These are phyloP conservation scores for Myotis myotis DNA, from an alignment of 2,797 vertebrate species.

Conservation along the genomic window DNA sequence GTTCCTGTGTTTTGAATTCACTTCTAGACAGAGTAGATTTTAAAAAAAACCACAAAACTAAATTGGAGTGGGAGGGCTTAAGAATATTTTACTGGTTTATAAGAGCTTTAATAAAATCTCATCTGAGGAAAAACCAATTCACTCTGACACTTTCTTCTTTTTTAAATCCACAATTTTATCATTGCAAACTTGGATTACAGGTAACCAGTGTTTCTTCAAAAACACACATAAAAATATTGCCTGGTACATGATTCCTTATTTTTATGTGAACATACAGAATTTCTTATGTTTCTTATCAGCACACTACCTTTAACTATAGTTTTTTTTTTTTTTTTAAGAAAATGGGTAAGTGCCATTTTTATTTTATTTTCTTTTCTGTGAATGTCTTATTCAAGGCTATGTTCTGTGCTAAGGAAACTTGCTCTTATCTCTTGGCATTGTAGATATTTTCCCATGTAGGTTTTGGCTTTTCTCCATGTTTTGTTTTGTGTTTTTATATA, in stretches of 20 bases:
- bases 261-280: background rate
- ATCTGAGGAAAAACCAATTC: background rate
- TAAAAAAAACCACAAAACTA: background rate
- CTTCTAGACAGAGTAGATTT: slow-evolving; percentile 33
- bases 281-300: background rate
- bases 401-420: background rate
- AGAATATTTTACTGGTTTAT: background rate
- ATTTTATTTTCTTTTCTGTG: slow-evolving; percentile 22
- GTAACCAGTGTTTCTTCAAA: background rate
- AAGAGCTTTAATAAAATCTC: slow-evolving; percentile 13
- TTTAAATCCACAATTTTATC: background rate
- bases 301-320: background rate
- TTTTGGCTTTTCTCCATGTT: background rate
- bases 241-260: background rate
- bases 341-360: background rate
- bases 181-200: background rate
- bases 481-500: background rate
- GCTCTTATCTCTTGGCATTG: background rate
- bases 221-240: too few relatives aligned
- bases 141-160: background rate
- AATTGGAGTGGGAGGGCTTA: background rate
- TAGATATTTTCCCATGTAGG: background rate
- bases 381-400: background rate
- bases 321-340: slow-evolving; percentile 48
- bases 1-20: slow-evolving; percentile 12